Evolutionary conservation across 2,113 vertebrate species (phyloP).

Genomic region (Pleuronectes platessa): DNA sequence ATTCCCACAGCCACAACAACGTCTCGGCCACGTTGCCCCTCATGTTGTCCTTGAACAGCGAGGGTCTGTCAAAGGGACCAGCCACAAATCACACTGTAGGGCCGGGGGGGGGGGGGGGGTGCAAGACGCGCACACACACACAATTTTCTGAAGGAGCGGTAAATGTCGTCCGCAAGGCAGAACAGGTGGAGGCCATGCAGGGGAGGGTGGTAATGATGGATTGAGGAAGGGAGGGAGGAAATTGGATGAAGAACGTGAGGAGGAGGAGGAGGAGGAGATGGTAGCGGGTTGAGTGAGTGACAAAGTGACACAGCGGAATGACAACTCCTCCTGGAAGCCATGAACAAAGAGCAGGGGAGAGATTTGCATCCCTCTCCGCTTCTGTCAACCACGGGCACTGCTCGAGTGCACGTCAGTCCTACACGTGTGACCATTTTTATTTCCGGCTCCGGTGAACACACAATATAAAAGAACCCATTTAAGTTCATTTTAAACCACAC

Average conservation of each 20-base stretch:
- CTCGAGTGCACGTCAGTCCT: constrained; percentile 4
- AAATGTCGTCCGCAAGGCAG: constrained; percentile 30
- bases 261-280: constrained; percentile 22
- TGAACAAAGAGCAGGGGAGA: constrained; percentile 54
- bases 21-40: constrained; percentile 27
- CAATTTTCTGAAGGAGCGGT: constrained; percentile 10
- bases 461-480: constrained; percentile 19
- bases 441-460: constrained; percentile 1
- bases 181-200: constrained; percentile 72
- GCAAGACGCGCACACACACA: constrained; percentile 22
- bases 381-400: constrained; percentile 25
- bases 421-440: constrained; percentile 19
- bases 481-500: constrained; percentile 27
- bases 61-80: constrained; percentile 48
- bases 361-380: constrained; percentile 29
- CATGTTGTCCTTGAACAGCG: constrained; percentile 49
- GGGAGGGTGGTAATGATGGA: constrained; percentile 58
- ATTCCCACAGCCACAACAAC: constrained; percentile 60
- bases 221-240: constrained; percentile 43
- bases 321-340: constrained; percentile 72
- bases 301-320: constrained; percentile 68
- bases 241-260: constrained; percentile 56
- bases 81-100: constrained; percentile 60
- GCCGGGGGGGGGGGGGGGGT: background rate
- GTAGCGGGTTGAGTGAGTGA: constrained; percentile 61